phyloP scores from a whole-genome alignment of 1,140 invertebrate species.

The Ctenoplectra terminalis region DNA sequence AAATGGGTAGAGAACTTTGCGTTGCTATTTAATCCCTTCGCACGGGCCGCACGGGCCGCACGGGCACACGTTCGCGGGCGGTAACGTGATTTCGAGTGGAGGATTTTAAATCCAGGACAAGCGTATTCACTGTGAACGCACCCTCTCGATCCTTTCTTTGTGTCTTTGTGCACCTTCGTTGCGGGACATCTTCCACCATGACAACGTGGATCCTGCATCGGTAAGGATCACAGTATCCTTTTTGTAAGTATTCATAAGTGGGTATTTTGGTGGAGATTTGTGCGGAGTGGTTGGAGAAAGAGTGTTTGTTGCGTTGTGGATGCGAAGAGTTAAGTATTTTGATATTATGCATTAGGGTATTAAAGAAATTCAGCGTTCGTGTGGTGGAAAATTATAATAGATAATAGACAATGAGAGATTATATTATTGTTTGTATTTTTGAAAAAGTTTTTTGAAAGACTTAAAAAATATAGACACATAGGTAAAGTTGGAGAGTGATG shows the following conservation, averaged over 20 bases:
- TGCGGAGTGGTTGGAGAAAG: neutral
- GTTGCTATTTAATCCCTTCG: slow-evolving; percentile 66
- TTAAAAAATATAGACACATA: no score
- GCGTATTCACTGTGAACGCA: slow-evolving; percentile 46
- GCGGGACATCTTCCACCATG: neutral
- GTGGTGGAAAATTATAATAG: no score
- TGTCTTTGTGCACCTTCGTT: slow-evolving; percentile 34
- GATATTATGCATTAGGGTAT: no score
- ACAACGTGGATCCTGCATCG: slow-evolving; percentile 25
- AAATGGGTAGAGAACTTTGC: slow-evolving; percentile 57
- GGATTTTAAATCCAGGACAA: slow-evolving; percentile 67
- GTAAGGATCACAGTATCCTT: neutral
- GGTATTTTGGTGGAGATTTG: neutral
- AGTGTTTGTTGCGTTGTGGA: neutral
- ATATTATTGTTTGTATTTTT: no score
- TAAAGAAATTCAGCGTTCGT: no score
- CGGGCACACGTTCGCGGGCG: slow-evolving; percentile 45
- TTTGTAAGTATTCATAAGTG: neutral
- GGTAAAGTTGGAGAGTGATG: no score
- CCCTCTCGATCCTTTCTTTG: slow-evolving; percentile 6
- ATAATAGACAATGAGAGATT: no score
- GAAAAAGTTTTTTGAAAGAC: no score
- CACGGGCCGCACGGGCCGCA: slow-evolving; percentile 33
- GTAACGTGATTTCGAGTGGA: slow-evolving; percentile 68
- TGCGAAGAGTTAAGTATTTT: neutral